Base-by-base conservation (phyloP, 2,797 vertebrate species). In the Pseudochirops cupreus region DNA sequence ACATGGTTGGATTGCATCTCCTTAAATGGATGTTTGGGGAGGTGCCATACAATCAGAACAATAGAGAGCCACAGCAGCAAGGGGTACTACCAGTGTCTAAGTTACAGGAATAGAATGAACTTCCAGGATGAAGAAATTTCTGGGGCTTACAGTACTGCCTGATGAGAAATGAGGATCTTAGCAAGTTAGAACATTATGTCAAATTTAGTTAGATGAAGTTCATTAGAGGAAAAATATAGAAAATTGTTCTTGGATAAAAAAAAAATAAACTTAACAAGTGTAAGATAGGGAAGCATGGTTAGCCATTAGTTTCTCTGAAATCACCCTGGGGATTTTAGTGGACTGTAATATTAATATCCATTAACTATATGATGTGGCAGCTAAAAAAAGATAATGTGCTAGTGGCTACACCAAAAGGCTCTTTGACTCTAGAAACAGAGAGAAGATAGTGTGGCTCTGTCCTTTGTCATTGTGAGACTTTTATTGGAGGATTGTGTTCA, bases 361-460 rank as follows among this genome's bases (percentile, higher is more conserved):
- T 82, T 24, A 82, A 82, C 18, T 46, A 1, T 24, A 46, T 82
- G 39, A 46, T 46, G 39, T 46, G n/a, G 39, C 7, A 82, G 74
- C 18, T 46, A 46, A 24, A 59, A 46, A 82, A 39, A 9, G 5
- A 46, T 24, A 82, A 74, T n/a, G 5, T 74, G n/a, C 5, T 31
- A 18, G n/a, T 5, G 5, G 5, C n/a, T 39, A n/a, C 1, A n/a
- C 1, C 33, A 67, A n/a, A 3, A 82, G n/a, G 67, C 0, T 18
- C 21, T 46, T 46, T 3, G 1, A 24, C 24, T 82, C 6, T 82
- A 46, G 21, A 74, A 74, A 24, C 74, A 82, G 0, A n/a, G 7
- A 82, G 39, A 2, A 46, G 21, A 24, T 24, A 26, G 18, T 5
- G 2, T 26, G 33, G 9, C 39, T 82, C 74, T 46, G 39, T 10